These are phyloP conservation scores for Tetrax tetrax DNA, from an alignment of 2,113 vertebrate species.

Conservation along the genomic window DNA sequence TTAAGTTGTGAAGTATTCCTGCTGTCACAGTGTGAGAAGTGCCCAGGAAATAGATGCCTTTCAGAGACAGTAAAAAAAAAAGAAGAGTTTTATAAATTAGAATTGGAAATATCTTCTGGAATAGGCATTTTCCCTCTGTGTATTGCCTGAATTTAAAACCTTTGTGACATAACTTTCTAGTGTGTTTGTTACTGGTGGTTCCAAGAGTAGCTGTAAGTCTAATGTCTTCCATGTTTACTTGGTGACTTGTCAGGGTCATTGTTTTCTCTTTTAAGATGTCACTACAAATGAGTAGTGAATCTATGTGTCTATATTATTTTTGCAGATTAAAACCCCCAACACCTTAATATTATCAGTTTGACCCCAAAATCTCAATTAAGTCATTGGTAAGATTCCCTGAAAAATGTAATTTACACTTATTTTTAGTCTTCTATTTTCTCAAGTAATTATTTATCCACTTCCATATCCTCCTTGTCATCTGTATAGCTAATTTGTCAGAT, in stretches of 20 bases:
- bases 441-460: conserved; percentile 59
- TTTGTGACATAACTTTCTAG: neutral
- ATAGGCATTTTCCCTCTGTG: neutral
- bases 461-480: conserved; percentile 52
- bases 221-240: neutral
- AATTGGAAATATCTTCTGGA: neutral
- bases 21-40: neutral
- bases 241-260: neutral
- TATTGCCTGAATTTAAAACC: neutral
- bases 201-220: neutral
- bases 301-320: conserved; percentile 1
- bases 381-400: conserved; percentile 6
- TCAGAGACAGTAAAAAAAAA: neutral
- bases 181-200: neutral
- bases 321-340: neutral
- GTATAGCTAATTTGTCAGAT: conserved; percentile 53
- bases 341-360: neutral
- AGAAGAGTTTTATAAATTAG: neutral
- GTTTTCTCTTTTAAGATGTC: neutral
- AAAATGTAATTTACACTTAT: conserved; percentile 10
- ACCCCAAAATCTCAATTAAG: conserved; percentile 1
- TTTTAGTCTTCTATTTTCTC: conserved; percentile 38
- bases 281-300: neutral
- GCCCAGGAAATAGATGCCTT: neutral
- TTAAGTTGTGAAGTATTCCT: neutral